phyloP scores from a whole-genome alignment of 2,888 invertebrate species.

The Eilema griseolum region DNA sequence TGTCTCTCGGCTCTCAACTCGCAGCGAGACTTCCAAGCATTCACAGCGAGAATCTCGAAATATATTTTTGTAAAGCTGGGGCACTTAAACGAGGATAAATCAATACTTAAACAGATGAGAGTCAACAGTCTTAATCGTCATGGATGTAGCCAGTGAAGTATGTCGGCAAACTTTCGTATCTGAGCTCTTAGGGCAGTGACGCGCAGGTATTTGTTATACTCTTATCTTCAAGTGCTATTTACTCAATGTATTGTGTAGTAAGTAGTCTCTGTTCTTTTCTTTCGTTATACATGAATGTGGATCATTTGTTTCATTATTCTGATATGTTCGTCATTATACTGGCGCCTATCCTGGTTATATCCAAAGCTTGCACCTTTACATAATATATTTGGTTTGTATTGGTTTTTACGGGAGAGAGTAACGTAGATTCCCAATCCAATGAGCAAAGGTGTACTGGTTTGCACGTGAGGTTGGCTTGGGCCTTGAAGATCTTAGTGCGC shows the following conservation, averaged over 20 bases:
- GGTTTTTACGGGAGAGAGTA: not conserved
- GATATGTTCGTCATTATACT: not conserved
- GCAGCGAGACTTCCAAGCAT: conserved; percentile 48
- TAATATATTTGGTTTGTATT: too few relatives aligned
- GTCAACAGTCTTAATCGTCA: conserved; percentile 39
- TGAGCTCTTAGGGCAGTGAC: conserved; percentile 17
- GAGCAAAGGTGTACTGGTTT: too few relatives aligned
- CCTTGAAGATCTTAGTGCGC: too few relatives aligned
- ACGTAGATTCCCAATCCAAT: too few relatives aligned
- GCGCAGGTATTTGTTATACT: not conserved
- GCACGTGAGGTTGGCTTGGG: too few relatives aligned
- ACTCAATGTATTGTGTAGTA: not conserved
- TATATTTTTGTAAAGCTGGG: conserved; percentile 50
- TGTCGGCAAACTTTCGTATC: conserved; percentile 31
- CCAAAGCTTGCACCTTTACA: too few relatives aligned
- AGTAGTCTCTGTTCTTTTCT: not conserved
- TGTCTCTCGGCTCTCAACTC: conserved; percentile 54
- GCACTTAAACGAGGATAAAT: conserved; percentile 46
- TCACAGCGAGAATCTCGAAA: conserved; percentile 42
- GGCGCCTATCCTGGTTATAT: too few relatives aligned
- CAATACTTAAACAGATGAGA: conserved; percentile 48
- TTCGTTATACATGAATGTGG: not conserved
- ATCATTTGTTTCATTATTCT: not conserved
- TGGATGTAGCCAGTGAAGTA: conserved; percentile 39
- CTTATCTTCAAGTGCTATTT: conserved; percentile 5